Base-by-base conservation (phyloP, 2,113 vertebrate genomes). In the Cyanoramphus novaezelandiae region DNA sequence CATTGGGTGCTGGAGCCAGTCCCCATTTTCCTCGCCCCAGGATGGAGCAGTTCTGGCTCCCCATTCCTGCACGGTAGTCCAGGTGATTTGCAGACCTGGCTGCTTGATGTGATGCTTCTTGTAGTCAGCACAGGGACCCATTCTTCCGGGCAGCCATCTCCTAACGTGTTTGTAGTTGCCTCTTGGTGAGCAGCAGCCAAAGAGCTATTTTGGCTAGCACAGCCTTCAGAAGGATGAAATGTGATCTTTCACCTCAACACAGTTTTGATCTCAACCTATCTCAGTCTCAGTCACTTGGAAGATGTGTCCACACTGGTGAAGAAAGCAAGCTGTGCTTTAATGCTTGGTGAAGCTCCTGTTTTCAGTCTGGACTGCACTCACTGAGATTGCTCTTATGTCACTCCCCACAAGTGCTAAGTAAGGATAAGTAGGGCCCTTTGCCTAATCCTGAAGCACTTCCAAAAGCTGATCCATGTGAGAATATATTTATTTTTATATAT, bases 21-120 rank as follows among this genome's bases (percentile, higher is more conserved):
- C 5, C 44, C 70, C 7, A 1, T 52, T 77, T 72, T 35, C 23
- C 37, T 18, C 43, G 53, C 24, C 69, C 41, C 27, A 35, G 57
- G 44, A n/a, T 4, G 0, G 82, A 60, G 57, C 43, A 35, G 57
- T 11, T 79, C 29, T 44, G 85, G 52, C 29, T 64, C 20, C 33
- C 33, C 20, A 15, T 59, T 59, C 57, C 68, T 33, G 28, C 27
- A 8, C 0, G 0, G 25, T 28, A 43, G 31, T 16, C 23, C 28
- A 0, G 25, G 19, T 1, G 1, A 21, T n/a, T 44, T 59, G 43
- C 44, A 76, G 39, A 10, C 17, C 11, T 5, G 3, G 1, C 13
- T 52, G 57, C 29, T 50, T 17, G 44, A 10, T 33, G 17, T 6
- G 5, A 0, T 19, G 60, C 50, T 35, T 49, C 31, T 55, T 33